Conservation (phyloP, 2,888 invertebrate species). For the Scaptomyza polygonia region DNA sequence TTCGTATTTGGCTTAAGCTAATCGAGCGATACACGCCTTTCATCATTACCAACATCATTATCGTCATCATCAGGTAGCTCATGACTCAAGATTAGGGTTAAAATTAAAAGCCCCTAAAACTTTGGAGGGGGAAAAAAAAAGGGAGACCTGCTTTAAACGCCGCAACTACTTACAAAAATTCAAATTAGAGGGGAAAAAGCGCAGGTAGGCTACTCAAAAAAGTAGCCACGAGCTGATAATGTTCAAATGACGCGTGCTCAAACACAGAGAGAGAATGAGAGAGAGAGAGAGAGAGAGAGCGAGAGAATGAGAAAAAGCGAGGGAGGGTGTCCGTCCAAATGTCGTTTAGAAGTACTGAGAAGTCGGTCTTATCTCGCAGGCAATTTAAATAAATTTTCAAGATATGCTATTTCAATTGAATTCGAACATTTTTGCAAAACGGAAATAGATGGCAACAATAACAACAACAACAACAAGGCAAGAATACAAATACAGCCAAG, state of each 20-base stretch:
- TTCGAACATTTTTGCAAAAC: conserved; percentile 50
- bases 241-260: conserved; percentile 34
- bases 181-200: conserved; percentile 41
- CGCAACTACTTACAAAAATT: conserved; percentile 35
- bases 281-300: neutral
- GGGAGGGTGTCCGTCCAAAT: neutral
- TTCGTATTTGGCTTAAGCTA: conserved; percentile 26
- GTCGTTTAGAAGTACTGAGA: conserved; percentile 20
- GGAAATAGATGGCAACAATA: conserved; percentile 32
- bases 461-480: conserved; percentile 1
- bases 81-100: conserved; percentile 8
- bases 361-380: conserved; percentile 39
- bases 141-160: neutral
- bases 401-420: conserved; percentile 49
- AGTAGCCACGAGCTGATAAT: conserved; percentile 28
- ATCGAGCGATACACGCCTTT: conserved; percentile 36
- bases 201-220: conserved; percentile 40
- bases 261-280: neutral
- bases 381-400: conserved; percentile 38
- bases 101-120: conserved; percentile 39
- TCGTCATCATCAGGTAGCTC: conserved; percentile 42
- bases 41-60: conserved; percentile 8
- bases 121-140: neutral
- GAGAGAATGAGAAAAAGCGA: neutral
- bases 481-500: neutral